Base-by-base conservation (phyloP, 2,113 vertebrate species). In the Scortum barcoo region DNA sequence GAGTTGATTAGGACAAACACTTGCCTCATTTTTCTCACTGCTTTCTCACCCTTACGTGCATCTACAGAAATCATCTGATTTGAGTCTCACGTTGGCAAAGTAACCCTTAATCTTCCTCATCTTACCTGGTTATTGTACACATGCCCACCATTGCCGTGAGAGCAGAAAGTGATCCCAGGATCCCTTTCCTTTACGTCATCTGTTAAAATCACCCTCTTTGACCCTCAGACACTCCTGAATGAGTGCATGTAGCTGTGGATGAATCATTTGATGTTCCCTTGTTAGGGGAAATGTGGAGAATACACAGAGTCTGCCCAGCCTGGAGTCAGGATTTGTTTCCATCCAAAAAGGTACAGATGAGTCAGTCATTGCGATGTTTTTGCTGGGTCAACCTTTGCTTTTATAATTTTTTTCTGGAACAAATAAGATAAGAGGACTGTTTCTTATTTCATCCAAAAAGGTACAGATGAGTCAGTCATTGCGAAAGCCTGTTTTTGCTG, bases 151-250 rank as follows among this genome's bases (percentile, higher is more conserved):
- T 26, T 8, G 54, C 24, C n/a, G 24, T 28, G n/a, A 28, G n/a
- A 71, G 14, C n/a, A 9, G n/a, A 56, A 42, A 28, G 24, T 26
- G 2, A 22, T 19, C 24, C 24, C 20, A 54, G 7, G 8, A 33
- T 66, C 50, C 24, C 4, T 67, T 19, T 46, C 7, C 19, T 30
- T 20, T 33, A n/a, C 3, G 2, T 61, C 19, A 38, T 68, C 14
- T 61, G 40, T n/a, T 83, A 46, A 77, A 69, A 63, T 79, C 42
- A 11, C 26, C 60, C 58, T 61, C 7, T 38, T 14, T 61, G 48
- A 69, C 70, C 63, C 56, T 63, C 14, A 70, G 6, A 63, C 30
- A 50, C 5, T 38, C 28, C 57, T 16, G 20, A 79, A 38, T 60
- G 20, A 79, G 46, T 60, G 54, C 46, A 50, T 19, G 17, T 48